phyloP scores from a whole-genome alignment of 2,888 invertebrate species.

The Melieria crassipennis region DNA sequence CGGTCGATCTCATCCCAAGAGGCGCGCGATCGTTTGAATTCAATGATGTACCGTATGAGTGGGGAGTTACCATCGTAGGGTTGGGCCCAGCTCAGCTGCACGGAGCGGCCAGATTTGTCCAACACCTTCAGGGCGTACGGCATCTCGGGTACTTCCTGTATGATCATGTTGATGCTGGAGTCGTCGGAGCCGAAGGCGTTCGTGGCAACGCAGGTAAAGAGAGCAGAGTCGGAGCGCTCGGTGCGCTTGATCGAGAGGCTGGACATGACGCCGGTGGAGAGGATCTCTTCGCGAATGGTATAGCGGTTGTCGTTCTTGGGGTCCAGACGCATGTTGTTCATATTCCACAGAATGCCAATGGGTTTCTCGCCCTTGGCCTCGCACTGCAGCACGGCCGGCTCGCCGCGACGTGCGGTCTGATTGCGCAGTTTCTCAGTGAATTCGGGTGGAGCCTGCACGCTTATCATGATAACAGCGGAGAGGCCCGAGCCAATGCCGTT shows the following conservation, averaged over 20 bases:
- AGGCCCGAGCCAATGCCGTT: constrained; percentile 96
- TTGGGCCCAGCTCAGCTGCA: constrained; percentile 91
- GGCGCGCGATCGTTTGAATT: constrained; percentile 87
- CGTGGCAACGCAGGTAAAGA: constrained; percentile 92
- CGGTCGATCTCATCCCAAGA: constrained; percentile 88
- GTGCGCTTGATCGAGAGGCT: constrained; percentile 90
- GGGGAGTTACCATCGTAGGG: constrained; percentile 93
- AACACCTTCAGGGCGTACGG: constrained; percentile 89
- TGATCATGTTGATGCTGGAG: constrained; percentile 94
- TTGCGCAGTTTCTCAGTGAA: constrained; percentile 92
- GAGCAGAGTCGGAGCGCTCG: constrained; percentile 87
- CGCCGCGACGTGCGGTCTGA: constrained; percentile 89
- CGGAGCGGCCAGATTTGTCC: constrained; percentile 90
- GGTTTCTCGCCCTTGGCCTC: constrained; percentile 95
- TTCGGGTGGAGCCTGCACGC: constrained; percentile 95
- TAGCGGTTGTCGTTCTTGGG: constrained; percentile 88
- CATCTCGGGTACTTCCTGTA: constrained; percentile 85
- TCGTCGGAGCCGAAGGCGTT: constrained; percentile 95
- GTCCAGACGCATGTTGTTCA: constrained; percentile 91
- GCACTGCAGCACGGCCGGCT: constrained; percentile 90
- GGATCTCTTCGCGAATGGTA: constrained; percentile 85
- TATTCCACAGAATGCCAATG: constrained; percentile 93
- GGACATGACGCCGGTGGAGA: constrained; percentile 87
- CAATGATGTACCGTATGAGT: constrained; percentile 88
- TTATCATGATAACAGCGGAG: constrained; percentile 92